Conservation (phyloP, 2,888 invertebrate genomes). For the Megamerina dolium region DNA sequence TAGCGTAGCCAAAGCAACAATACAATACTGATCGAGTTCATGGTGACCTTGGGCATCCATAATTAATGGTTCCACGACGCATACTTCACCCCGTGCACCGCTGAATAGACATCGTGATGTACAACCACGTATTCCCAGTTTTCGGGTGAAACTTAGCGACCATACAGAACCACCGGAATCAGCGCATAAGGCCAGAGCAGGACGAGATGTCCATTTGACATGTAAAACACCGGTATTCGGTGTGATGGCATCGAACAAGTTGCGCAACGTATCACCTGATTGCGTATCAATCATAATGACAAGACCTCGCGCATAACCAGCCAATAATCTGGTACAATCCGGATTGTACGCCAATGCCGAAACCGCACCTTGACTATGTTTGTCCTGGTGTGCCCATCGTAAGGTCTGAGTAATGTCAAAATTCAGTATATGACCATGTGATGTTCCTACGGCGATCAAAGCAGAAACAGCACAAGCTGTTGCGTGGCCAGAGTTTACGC, state of each 20-base stretch:
- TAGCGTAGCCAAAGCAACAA: slow-evolving; percentile 89
- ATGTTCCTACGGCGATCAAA: slow-evolving; percentile 86
- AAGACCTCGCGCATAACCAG: slow-evolving; percentile 71
- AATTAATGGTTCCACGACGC: slow-evolving; percentile 63
- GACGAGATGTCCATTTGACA: slow-evolving; percentile 60
- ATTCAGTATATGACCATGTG: slow-evolving; percentile 83
- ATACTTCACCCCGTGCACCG: slow-evolving; percentile 93
- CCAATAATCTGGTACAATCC: slow-evolving; percentile 78
- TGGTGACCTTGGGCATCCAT: slow-evolving; percentile 52
- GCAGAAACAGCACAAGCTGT: slow-evolving; percentile 76
- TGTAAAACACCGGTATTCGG: slow-evolving; percentile 78
- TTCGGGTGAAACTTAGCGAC: slow-evolving; percentile 81
- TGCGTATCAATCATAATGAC: slow-evolving; percentile 86
- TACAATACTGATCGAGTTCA: slow-evolving; percentile 66
- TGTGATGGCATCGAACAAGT: slow-evolving; percentile 74
- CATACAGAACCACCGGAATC: slow-evolving; percentile 96
- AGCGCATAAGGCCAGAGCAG: slow-evolving; percentile 70
- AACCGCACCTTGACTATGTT: slow-evolving; percentile 68
- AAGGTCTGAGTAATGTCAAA: slow-evolving; percentile 82
- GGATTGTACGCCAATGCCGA: slow-evolving; percentile 80
- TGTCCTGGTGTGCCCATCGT: slow-evolving; percentile 72
- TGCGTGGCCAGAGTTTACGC: slow-evolving; percentile 82
- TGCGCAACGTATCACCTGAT: slow-evolving; percentile 69
- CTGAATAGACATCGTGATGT: slow-evolving; percentile 93
- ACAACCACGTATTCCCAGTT: slow-evolving; percentile 81